A percentile compares a stretch with the other conserved stretches of the same genome.
Conservation (phyloP, 1,140 invertebrate genomes). For the Cotesia glomerata region DNA sequence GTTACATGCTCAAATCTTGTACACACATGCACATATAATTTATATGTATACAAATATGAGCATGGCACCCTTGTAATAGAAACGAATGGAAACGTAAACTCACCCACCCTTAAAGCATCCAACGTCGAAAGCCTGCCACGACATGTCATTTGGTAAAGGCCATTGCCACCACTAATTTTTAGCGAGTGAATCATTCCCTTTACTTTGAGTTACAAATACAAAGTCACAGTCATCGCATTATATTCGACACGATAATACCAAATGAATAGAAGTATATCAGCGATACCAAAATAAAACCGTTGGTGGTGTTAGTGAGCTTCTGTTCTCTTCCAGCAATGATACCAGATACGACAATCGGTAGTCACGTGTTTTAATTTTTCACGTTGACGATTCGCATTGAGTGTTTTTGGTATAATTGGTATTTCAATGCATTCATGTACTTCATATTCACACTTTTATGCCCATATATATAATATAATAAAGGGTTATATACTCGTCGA, state of each 20-base stretch:
- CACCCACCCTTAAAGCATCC: neutral
- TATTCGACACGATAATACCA: neutral
- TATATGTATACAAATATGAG: too few species aligned
- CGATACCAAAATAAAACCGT: neutral
- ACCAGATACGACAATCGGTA: neutral
- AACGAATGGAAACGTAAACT: neutral
- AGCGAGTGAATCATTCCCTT: neutral
- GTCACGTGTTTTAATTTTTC: constrained; percentile 23
- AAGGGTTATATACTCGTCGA: too few species aligned
- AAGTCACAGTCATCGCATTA: neutral
- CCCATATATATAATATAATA: too few species aligned
- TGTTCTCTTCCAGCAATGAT: neutral
- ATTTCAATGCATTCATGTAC: neutral
- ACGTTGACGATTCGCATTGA: neutral
- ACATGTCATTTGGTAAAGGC: neutral
- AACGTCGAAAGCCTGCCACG: neutral
- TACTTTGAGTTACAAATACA: neutral
- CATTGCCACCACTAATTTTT: neutral
- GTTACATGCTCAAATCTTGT: neutral
- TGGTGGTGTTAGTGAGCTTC: neutral
- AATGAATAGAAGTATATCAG: neutral
- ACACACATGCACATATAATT: too few species aligned
- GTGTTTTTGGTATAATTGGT: constrained; percentile 7
- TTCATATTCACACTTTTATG: too few species aligned
- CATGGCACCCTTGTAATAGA: too few species aligned